phyloP scores from a whole-genome alignment of 2,888 invertebrate genomes.

The Amphiduros pacificus region DNA sequence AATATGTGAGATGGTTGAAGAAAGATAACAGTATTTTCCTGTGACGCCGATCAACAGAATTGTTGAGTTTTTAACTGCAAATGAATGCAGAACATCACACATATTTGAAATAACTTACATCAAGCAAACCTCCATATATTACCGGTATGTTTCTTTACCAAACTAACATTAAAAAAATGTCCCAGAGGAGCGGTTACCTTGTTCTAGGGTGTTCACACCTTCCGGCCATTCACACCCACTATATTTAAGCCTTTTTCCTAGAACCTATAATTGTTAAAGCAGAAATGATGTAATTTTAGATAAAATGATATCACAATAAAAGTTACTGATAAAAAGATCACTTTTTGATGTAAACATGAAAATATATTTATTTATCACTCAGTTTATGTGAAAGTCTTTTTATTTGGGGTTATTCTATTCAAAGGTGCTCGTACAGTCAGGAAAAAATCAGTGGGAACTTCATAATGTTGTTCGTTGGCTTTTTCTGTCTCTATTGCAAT shows the following conservation, averaged over 20 bases:
- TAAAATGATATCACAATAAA: too few species aligned
- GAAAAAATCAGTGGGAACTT: slow-evolving; percentile 51
- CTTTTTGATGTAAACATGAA: too few species aligned
- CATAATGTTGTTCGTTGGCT: slow-evolving; percentile 53
- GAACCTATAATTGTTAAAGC: slow-evolving; percentile 29
- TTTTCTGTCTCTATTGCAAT: slow-evolving; percentile 47
- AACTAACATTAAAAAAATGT: background rate
- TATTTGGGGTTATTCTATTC: background rate
- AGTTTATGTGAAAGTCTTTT: background rate
- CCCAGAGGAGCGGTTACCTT: slow-evolving; percentile 33
- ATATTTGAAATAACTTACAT: too few species aligned
- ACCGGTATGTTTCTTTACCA: background rate
- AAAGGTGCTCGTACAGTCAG: slow-evolving; percentile 35
- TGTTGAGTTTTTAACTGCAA: too few species aligned
- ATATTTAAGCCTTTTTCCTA: slow-evolving; percentile 45
- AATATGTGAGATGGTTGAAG: background rate
- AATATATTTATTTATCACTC: too few species aligned
- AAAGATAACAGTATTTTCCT: background rate
- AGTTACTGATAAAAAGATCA: too few species aligned
- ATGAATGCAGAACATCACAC: too few species aligned
- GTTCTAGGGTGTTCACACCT: slow-evolving; percentile 36
- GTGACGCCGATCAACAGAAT: background rate
- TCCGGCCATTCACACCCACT: slow-evolving; percentile 44
- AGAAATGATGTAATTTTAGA: too few species aligned
- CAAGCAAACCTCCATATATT: too few species aligned